Evolutionary conservation across 2,113 vertebrate species (phyloP), one percentile per base, ranked within the genome.

Genomic region (Gopherus evgoodei): DNA sequence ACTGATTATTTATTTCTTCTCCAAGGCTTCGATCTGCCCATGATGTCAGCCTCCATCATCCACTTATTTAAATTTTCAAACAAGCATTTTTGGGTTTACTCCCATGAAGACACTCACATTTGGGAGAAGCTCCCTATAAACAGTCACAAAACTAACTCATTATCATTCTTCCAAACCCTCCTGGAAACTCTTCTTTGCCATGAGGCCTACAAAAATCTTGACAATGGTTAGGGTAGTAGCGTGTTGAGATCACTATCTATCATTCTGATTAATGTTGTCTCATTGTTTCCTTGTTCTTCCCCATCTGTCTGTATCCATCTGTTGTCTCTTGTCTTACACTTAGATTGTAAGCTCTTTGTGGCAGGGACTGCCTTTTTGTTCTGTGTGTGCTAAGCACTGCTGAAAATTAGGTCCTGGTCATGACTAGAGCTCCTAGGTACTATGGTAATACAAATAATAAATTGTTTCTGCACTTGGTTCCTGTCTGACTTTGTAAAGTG

Each of bases 1-100:
- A 95, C 93, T 84, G 84, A 96, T 87, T 94, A 97, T 90, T 87
- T 94, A 97, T 90, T 87, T 96, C 94, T 93, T 96, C 75, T 92
- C 88, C 93, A 97, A 95, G 96, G 91, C 24, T 96, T 94, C 86
- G 47, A 93, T 87, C 93, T 94, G 69, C 91, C 94, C 94, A 90
- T 56, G 52, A 22, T 86, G 52, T 59, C 6, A 84, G 19, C 65
- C n/a, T 38, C 17, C n/a, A 11, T 38, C 65, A 72, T 8, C 65
- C 65, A 72, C n/a, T 72, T 38, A 19, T 21, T 72, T 72, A 21
- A 17, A 22, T 72, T 72, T 72, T 38, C 19, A 38, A 38, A 22
- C 62, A 38, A n/a, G 21, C n/a, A 38, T 19, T 38, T 72, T 72
- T 2, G 5, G n/a, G 65, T 72, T 72, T 38, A 72, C 17, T 21